phyloP scores from a whole-genome alignment of 2,113 vertebrate genomes.

The Lasiurus cinereus region DNA sequence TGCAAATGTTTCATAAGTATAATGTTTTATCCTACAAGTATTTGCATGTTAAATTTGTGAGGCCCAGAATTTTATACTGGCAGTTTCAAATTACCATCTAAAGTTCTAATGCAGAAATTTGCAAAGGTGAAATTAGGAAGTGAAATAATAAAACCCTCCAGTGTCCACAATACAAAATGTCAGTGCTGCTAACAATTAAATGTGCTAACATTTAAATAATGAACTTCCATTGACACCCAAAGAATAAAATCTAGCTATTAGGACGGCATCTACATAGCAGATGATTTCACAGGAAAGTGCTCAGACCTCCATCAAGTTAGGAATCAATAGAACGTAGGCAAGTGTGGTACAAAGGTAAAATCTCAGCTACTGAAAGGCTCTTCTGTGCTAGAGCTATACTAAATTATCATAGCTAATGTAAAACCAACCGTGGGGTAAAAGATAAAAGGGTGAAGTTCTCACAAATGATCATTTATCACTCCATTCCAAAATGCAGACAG shows the following conservation, averaged over 20 bases:
- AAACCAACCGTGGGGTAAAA: constrained; percentile 76
- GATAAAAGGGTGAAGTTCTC: constrained; percentile 73
- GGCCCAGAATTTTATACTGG: constrained; percentile 48
- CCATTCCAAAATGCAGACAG: constrained; percentile 67
- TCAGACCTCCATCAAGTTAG: constrained; percentile 68
- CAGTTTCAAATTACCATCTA: constrained; percentile 77
- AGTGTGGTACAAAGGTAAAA: constrained; percentile 24
- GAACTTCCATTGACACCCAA: constrained; percentile 72
- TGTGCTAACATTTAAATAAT: constrained; percentile 77
- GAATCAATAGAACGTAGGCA: constrained; percentile 73
- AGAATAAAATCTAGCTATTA: constrained; percentile 68
- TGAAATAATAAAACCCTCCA: background rate
- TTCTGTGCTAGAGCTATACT: constrained; percentile 46
- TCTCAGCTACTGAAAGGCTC: constrained; percentile 48
- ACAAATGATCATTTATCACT: constrained; percentile 77
- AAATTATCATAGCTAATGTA: constrained; percentile 69
- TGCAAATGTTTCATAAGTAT: background rate
- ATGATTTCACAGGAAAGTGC: constrained; percentile 72
- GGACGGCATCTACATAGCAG: constrained; percentile 75
- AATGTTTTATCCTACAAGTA: background rate
- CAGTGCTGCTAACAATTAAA: constrained; percentile 79
- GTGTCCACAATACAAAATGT: constrained; percentile 78
- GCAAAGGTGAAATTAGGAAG: constrained; percentile 79
- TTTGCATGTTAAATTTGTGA: constrained; percentile 55
- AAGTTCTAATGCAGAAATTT: constrained; percentile 70